These are phyloP conservation scores for Euzophera pinguis DNA, from an alignment of 2,888 invertebrate genomes.

Conservation along the genomic window DNA sequence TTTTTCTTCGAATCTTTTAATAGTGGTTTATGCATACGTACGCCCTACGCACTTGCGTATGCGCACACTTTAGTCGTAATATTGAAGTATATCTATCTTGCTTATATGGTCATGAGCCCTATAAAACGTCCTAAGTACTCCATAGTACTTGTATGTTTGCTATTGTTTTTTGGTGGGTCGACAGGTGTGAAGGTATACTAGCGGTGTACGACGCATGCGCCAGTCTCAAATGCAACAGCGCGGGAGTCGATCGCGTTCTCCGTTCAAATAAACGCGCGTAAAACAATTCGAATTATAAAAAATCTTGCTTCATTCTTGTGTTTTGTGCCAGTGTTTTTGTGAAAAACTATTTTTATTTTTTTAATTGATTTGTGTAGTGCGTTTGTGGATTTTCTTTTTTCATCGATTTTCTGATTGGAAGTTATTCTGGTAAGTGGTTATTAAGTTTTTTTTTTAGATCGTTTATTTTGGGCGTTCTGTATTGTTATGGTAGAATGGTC, in stretches of 20 bases:
- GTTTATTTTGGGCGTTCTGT: too few relatives aligned
- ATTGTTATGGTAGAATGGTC: constrained; percentile 24
- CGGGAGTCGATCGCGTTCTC: constrained; percentile 48
- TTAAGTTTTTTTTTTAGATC: constrained; percentile 27
- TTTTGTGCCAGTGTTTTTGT: constrained; percentile 15
- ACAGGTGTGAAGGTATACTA: constrained; percentile 55
- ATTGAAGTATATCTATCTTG: constrained; percentile 17
- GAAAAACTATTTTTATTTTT: constrained; percentile 9
- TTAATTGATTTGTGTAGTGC: constrained; percentile 17
- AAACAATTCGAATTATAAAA: constrained; percentile 14
- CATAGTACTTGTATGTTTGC: constrained; percentile 50
- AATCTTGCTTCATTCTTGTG: constrained; percentile 12
- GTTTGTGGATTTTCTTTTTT: constrained; percentile 19
- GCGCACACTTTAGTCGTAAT: constrained; percentile 9
- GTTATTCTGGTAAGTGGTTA: constrained; percentile 51
- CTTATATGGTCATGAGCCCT: constrained; percentile 33
- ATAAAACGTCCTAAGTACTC: constrained; percentile 31
- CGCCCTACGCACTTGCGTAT: background rate
- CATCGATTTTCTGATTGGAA: constrained; percentile 29
- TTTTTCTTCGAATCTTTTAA: too few relatives aligned
- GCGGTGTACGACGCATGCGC: constrained; percentile 22
- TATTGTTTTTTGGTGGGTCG: constrained; percentile 63
- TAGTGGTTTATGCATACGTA: too few relatives aligned
- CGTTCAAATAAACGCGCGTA: constrained; percentile 28
- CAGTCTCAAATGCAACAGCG: constrained; percentile 61